Percentiles rank a stretch among this genome's conserved stretches.
phyloP scores from a whole-genome alignment of 2,888 invertebrate genomes.

The Troides aeacus region DNA sequence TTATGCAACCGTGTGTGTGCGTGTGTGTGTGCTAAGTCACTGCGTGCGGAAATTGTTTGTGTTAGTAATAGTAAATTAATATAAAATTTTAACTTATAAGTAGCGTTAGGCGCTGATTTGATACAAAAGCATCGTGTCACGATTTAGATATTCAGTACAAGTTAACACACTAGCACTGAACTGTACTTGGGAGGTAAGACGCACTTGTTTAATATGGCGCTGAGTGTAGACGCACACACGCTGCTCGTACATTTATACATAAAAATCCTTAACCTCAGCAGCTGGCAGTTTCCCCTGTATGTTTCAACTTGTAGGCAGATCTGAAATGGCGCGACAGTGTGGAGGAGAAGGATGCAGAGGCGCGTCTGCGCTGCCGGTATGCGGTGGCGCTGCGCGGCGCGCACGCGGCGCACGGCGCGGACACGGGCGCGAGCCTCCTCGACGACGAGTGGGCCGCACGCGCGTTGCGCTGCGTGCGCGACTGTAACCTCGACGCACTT shows the following conservation, averaged over 20 bases:
- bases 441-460: conserved; percentile 14
- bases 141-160: no score
- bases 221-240: background rate
- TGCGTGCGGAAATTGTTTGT: no score
- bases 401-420: conserved; percentile 29
- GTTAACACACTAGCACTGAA: no score
- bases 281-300: no score
- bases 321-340: background rate
- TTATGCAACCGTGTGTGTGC: no score
- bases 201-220: background rate
- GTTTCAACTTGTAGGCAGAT: background rate
- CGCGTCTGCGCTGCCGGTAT: conserved; percentile 20
- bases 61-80: no score
- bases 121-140: no score
- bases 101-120: no score
- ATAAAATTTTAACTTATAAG: no score
- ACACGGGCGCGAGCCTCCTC: conserved; percentile 2
- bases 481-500: conserved; percentile 50
- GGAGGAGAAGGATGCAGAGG: background rate
- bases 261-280: no score
- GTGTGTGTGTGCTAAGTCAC: no score
- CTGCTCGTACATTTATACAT: no score
- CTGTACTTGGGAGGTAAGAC: background rate
- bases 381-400: conserved; percentile 23
- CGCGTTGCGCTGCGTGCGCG: conserved; percentile 7